phyloP scores from a whole-genome alignment of 1,140 invertebrate genomes.

The Agrilus planipennis region DNA sequence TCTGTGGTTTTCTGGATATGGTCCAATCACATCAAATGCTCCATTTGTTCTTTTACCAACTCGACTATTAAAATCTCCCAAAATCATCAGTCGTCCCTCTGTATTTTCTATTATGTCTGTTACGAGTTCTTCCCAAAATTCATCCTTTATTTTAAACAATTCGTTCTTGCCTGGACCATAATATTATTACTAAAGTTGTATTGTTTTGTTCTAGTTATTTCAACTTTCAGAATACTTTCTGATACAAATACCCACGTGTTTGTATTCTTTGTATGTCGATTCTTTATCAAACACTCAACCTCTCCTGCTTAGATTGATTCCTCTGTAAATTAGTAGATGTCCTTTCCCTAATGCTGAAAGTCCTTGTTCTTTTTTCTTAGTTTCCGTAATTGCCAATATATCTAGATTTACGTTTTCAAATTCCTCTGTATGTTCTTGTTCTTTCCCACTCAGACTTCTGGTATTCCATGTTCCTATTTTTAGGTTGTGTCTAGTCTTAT shows the following conservation, averaged over 20 bases:
- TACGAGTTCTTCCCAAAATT: constrained; percentile 8
- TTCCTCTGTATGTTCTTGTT: constrained; percentile 8
- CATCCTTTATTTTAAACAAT: constrained; percentile 6
- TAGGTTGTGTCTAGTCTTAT: too few species aligned
- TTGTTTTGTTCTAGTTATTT: not conserved
- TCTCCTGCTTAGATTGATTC: not conserved
- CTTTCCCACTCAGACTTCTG: constrained; percentile 8
- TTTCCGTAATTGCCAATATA: constrained; percentile 8
- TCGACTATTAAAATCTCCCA: constrained; percentile 4
- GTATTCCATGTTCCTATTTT: constrained; percentile 10
- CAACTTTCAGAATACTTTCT: constrained; percentile 6
- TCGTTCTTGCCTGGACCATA: constrained; percentile 8
- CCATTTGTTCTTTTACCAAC: constrained; percentile 5
- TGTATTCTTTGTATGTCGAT: not conserved
- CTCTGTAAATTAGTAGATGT: constrained; percentile 8
- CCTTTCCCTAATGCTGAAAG: constrained; percentile 1
- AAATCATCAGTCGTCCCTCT: constrained; percentile 1
- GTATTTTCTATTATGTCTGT: not conserved
- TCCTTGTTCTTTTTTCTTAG: constrained; percentile 7
- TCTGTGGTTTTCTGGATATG: constrained; percentile 2
- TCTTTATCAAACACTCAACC: constrained; percentile 6
- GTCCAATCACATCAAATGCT: constrained; percentile 1
- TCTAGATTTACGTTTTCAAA: constrained; percentile 7
- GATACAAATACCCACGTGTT: constrained; percentile 4
- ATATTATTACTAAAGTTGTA: constrained; percentile 1